Base-by-base conservation (phyloP, 2,113 vertebrate species). In the Marmota flaviventris region DNA sequence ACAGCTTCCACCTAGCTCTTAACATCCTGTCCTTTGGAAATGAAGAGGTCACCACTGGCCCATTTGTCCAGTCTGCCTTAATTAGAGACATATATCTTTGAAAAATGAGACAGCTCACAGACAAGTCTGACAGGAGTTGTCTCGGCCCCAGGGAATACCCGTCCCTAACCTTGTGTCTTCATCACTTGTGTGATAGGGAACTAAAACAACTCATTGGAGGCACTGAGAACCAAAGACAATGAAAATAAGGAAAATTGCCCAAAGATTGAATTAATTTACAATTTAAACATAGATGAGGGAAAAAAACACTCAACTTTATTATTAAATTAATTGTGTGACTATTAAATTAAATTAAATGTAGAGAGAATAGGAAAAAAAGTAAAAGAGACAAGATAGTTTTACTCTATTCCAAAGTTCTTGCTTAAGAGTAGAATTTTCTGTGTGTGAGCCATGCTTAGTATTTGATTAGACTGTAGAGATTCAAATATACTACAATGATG, bases 21-120 rank as follows among this genome's bases (percentile, higher is more conserved):
- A 78, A 73, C 1, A 1, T 14, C 29, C 18, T 88, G 65, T 94
- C 51, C 75, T 95, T 97, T 87, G 34, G 67, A 93, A 95, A 89
- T 65, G 79, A 95, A 95, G 90, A 95, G 42, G 92, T 95, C 89
- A 89, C 48, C 51, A 9, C 9, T 79, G 39, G 25, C 84, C 61
- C 69, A 32, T 94, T 96, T 86, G 63, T 94, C 58, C 76, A 58
- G 39, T 78, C 90, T 73, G 58, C 63, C 81, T 97, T 97, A 94
- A 96, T 96, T 92, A 93, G 72, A 83, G 42, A 97, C 92, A 96
- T 70, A 39, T 9, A 78, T 95, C 93, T 95, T 63, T n/a, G 65
- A 76, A 84, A 45, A 91, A 85, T 58, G 48, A 24, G 29, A 22
- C 69, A 20, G 92, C 39, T 2, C 58, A 61, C 39, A 51, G 69